These are phyloP conservation scores for Pachyrhynchus sulphureomaculatus DNA, from an alignment of 1,140 invertebrate genomes.

Conservation along the genomic window DNA sequence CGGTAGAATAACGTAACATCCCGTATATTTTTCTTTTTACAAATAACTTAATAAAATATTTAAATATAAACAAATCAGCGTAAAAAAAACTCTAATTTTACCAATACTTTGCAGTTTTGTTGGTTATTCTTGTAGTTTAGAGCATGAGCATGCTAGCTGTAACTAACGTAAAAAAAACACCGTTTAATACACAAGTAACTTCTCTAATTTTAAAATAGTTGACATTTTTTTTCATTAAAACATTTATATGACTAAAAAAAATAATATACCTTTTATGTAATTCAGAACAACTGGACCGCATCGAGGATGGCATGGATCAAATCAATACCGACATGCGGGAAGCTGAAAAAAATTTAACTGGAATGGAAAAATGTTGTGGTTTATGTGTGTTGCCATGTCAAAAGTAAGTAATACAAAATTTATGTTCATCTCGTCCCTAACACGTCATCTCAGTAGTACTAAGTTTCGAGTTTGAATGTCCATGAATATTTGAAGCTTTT, in stretches of 20 bases:
- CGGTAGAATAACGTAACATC: no score
- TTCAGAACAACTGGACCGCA: conserved; percentile 96
- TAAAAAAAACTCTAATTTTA: no score
- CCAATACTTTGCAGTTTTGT: conserved; percentile 1
- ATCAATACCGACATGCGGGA: conserved; percentile 99
- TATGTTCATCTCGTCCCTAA: no score
- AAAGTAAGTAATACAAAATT: conserved; percentile 78
- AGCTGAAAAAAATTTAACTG: conserved; percentile 98
- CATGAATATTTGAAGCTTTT: not conserved
- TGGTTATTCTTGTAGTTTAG: conserved; percentile 5
- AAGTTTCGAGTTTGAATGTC: not conserved
- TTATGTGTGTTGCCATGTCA: conserved; percentile 97
- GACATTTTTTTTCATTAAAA: not conserved
- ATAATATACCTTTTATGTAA: not conserved
- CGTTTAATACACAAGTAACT: conserved; percentile 15
- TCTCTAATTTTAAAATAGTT: not conserved
- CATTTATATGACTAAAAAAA: not conserved
- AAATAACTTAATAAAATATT: no score
- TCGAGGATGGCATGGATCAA: conserved; percentile 99
- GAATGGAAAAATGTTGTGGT: conserved; percentile 99
- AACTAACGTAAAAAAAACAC: conserved; percentile 18
- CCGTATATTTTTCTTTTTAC: no score
- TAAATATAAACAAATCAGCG: no score
- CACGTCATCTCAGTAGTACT: no score
- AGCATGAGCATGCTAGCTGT: conserved; percentile 37